phyloP scores from a whole-genome alignment of 1,140 invertebrate genomes.

The Ladona fulva region DNA sequence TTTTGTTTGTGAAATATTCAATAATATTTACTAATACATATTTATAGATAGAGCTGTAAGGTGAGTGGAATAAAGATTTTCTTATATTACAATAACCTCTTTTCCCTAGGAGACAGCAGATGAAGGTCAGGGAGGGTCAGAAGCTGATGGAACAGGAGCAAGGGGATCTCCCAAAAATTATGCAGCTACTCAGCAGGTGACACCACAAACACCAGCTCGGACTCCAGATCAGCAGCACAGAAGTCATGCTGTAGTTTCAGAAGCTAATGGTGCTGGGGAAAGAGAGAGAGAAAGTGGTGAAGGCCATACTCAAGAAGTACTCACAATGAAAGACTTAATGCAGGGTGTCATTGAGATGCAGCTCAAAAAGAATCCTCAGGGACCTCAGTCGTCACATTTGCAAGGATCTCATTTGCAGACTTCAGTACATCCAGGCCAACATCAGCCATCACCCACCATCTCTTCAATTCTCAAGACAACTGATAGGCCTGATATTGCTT shows the following conservation, averaged over 20 bases:
- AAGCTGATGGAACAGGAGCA: conserved; percentile 24
- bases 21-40: too few species aligned
- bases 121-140: conserved; percentile 50
- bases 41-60: too few species aligned
- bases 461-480: conserved; percentile 51
- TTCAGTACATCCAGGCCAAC: background rate
- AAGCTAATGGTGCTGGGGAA: conserved; percentile 24
- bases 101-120: conserved; percentile 64
- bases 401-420: background rate
- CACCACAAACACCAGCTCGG: background rate
- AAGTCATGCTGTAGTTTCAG: conserved; percentile 24
- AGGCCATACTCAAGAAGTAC: conserved; percentile 23
- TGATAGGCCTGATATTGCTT: conserved; percentile 41
- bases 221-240: conserved; percentile 13
- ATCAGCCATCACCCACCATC: conserved; percentile 45
- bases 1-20: too few species aligned
- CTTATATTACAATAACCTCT: too few species aligned
- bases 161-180: conserved; percentile 21
- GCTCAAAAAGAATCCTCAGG: conserved; percentile 50
- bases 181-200: conserved; percentile 14
- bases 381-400: conserved; percentile 13
- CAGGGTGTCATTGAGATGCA: conserved; percentile 64
- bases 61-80: too few species aligned
- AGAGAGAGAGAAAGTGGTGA: conserved; percentile 26
- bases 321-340: conserved; percentile 66